phyloP scores from a whole-genome alignment of 1,140 invertebrate species.

The Danaus plexippus region DNA sequence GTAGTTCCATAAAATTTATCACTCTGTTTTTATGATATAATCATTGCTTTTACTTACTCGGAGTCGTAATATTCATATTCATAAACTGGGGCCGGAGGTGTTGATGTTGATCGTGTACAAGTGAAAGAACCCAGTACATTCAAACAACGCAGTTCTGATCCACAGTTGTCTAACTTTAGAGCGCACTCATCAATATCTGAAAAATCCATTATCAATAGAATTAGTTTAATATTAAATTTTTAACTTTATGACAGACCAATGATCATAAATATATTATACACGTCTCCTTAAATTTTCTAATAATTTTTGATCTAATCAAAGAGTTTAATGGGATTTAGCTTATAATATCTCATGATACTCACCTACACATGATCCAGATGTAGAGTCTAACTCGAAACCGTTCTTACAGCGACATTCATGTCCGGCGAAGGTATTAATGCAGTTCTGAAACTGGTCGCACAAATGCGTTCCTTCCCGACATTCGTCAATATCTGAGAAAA shows the following conservation, averaged over 20 bases:
- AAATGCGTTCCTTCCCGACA: constrained; percentile 76
- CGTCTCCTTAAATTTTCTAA: too few species aligned
- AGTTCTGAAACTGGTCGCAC: constrained; percentile 80
- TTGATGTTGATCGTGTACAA: constrained; percentile 68
- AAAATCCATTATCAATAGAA: constrained; percentile 3
- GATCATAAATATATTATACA: too few species aligned
- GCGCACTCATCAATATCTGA: constrained; percentile 80
- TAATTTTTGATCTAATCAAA: too few species aligned
- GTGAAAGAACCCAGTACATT: constrained; percentile 82
- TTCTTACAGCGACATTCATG: constrained; percentile 86
- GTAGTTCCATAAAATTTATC: too few species aligned
- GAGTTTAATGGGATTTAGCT: too few species aligned
- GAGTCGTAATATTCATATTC: constrained; percentile 56
- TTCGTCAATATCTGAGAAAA: constrained; percentile 81
- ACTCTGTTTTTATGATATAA: neutral
- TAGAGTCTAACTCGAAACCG: constrained; percentile 80
- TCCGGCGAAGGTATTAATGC: constrained; percentile 83
- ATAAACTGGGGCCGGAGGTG: constrained; percentile 22
- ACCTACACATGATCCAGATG: constrained; percentile 82
- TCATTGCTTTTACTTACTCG: constrained; percentile 37
- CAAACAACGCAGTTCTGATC: constrained; percentile 76
- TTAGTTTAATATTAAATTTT: too few species aligned
- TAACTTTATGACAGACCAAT: too few species aligned
- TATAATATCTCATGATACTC: constrained; percentile 11
- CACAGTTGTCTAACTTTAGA: constrained; percentile 78